phyloP scores from a whole-genome alignment of 1,140 invertebrate genomes.

The Aleiodes sp. region DNA sequence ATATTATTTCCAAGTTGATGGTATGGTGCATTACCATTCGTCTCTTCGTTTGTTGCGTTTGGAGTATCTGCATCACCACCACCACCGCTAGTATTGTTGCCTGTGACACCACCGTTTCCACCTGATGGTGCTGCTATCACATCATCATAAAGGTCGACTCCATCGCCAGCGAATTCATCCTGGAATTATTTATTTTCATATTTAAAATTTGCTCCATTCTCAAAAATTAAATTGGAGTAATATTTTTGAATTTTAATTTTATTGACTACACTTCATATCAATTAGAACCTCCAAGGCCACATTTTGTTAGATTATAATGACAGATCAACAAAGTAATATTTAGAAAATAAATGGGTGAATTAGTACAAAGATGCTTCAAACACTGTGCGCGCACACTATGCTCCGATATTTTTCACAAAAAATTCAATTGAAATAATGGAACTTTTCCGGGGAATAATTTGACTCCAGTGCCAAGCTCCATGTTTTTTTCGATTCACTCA shows the following conservation, averaged over 20 bases:
- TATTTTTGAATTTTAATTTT: background rate
- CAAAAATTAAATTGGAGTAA: background rate
- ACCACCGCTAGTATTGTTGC: constrained; percentile 52
- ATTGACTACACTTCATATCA: constrained; percentile 28
- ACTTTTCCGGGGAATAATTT: too few species aligned
- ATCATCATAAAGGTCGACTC: constrained; percentile 96
- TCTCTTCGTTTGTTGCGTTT: constrained; percentile 70
- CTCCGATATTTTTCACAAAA: background rate
- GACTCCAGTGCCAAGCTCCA: constrained; percentile 21
- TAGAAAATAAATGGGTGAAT: too few species aligned
- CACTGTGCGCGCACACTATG: too few species aligned
- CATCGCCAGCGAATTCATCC: constrained; percentile 86
- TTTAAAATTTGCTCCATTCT: background rate
- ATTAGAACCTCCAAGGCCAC: too few species aligned
- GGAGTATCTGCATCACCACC: constrained; percentile 61
- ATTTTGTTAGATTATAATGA: too few species aligned
- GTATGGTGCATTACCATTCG: constrained; percentile 76
- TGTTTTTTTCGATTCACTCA: constrained; percentile 5
- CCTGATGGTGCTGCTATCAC: constrained; percentile 83
- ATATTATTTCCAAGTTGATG: constrained; percentile 75
- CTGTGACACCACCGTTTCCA: constrained; percentile 58
- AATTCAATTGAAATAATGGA: background rate
- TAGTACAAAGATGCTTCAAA: too few species aligned
- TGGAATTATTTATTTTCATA: too few species aligned
- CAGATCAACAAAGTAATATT: too few species aligned